These are phyloP conservation scores for Arbacia lixula DNA, from an alignment of 53 echinoderm and acorn worm species.

Conservation along the genomic window DNA sequence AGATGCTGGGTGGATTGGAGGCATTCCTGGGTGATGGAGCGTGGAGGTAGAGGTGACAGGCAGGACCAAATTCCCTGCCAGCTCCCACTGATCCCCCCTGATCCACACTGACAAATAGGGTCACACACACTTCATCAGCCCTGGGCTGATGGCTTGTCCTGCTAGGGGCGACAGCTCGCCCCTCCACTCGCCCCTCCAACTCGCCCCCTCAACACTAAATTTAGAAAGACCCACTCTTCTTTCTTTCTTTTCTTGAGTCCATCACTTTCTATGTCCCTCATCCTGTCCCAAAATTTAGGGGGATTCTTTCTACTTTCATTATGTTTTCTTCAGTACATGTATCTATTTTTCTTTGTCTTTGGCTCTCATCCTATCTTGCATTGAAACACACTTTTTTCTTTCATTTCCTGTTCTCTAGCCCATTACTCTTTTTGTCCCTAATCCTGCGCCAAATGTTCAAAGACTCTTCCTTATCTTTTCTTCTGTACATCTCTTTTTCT, in stretches of 20 bases:
- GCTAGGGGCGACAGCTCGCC: constrained; percentile 29
- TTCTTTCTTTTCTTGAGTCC: neutral
- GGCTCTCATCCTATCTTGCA: too few species aligned
- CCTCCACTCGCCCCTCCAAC: constrained; percentile 1
- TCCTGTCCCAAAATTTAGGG: neutral
- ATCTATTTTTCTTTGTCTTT: too few species aligned
- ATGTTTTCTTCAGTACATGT: too few species aligned
- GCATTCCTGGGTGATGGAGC: constrained; percentile 36
- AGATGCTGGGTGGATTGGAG: too few species aligned
- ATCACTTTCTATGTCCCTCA: constrained; percentile 3
- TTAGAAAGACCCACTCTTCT: neutral
- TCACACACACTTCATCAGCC: constrained; percentile 24
- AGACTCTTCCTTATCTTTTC: too few species aligned
- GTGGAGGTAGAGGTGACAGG: constrained; percentile 31
- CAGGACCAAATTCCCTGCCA: constrained; percentile 26
- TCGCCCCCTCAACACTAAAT: neutral
- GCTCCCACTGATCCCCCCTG: constrained; percentile 27
- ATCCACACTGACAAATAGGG: constrained; percentile 52
- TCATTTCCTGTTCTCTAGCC: too few species aligned
- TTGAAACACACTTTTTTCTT: too few species aligned
- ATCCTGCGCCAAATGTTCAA: too few species aligned
- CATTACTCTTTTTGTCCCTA: too few species aligned
- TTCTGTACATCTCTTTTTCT: too few species aligned
- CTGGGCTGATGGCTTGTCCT: constrained; percentile 2
- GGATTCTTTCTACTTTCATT: too few species aligned